These are phyloP conservation scores for Montipora capitata DNA, from an alignment of 92 coral and sea anemone species.

Conservation along the genomic window DNA sequence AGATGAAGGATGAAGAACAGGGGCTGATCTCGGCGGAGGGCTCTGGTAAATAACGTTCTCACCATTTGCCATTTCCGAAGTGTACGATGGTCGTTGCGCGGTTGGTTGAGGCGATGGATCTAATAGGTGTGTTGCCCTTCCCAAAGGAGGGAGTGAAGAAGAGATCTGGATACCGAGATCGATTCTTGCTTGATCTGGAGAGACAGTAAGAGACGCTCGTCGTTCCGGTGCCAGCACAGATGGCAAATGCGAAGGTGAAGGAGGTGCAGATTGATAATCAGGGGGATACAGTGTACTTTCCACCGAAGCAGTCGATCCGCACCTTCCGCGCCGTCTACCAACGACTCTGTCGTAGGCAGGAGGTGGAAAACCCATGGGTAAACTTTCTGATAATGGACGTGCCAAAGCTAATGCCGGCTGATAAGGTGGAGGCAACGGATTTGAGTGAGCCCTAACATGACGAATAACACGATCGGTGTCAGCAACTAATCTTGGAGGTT, in stretches of 20 bases:
- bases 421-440: slow-evolving; percentile 51
- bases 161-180: slow-evolving; percentile 21
- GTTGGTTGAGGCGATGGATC: neutral
- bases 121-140: neutral
- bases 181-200: slow-evolving; percentile 21
- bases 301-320: slow-evolving; percentile 36
- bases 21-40: neutral
- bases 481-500: neutral
- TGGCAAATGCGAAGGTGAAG: slow-evolving; percentile 24
- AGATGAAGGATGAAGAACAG: neutral
- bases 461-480: slow-evolving; percentile 27
- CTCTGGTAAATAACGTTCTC: slow-evolving; percentile 3
- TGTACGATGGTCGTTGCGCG: neutral
- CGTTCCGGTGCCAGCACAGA: neutral
- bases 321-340: slow-evolving; percentile 33
- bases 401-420: neutral
- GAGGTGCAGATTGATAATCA: slow-evolving; percentile 42
- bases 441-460: neutral
- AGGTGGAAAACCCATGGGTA: slow-evolving; percentile 42
- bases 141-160: neutral
- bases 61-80: neutral
- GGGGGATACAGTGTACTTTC: slow-evolving; percentile 44
- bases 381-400: slow-evolving; percentile 26
- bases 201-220: neutral
- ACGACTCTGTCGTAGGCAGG: slow-evolving; percentile 56